A percentile compares a stretch with the other conserved stretches of the same genome.
These are phyloP conservation scores for Bubo bubo DNA, from an alignment of 2,113 vertebrate genomes.

Conservation along the genomic window DNA sequence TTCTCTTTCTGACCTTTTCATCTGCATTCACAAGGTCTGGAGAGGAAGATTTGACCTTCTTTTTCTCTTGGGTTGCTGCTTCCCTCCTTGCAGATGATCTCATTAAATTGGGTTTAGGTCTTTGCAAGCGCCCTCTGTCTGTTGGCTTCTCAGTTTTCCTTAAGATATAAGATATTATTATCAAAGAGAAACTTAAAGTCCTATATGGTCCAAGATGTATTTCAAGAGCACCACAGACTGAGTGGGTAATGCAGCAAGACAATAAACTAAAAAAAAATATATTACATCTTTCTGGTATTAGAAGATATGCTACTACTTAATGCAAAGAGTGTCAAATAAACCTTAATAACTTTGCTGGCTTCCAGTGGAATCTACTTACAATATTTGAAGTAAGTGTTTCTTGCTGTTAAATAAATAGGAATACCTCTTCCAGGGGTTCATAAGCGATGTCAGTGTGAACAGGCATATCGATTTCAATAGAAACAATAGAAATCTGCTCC, in stretches of 20 bases:
- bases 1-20: constrained; percentile 62
- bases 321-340: not conserved
- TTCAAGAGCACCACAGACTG: not conserved
- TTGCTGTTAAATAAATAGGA: not conserved
- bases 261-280: not conserved
- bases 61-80: constrained; percentile 9
- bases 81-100: constrained; percentile 54
- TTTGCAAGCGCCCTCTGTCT: constrained; percentile 37
- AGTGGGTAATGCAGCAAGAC: not conserved
- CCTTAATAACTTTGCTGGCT: not conserved
- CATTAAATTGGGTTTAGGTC: constrained; percentile 66
- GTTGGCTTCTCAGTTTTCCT: constrained; percentile 57
- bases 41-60: not conserved
- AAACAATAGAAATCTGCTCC: not conserved
- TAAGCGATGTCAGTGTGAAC: not conserved
- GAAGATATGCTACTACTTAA: not conserved
- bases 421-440: not conserved
- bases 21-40: not conserved
- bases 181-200: not conserved
- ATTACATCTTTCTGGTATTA: not conserved
- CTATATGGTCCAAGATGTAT: not conserved
- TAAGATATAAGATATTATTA: not conserved
- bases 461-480: not conserved
- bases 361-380: not conserved
- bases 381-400: not conserved